These are phyloP conservation scores for Hoplodrina ambigua DNA, from an alignment of 2,888 invertebrate species.

Conservation along the genomic window DNA sequence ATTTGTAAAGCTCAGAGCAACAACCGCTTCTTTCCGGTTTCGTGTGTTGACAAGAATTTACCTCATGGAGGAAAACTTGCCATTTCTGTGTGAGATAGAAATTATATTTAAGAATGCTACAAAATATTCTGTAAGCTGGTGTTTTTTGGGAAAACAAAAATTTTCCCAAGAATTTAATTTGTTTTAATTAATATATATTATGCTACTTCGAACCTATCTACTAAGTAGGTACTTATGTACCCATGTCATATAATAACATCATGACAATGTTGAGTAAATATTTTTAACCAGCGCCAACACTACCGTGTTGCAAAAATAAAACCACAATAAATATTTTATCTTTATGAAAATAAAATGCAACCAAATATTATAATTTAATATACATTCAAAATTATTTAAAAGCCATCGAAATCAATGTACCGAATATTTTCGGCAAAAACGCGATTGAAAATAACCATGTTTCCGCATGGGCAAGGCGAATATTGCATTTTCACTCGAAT, in stretches of 20 bases:
- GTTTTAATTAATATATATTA: too few relatives aligned
- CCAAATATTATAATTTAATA: slow-evolving; percentile 61
- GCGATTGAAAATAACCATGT: slow-evolving; percentile 83
- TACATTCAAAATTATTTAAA: slow-evolving; percentile 69
- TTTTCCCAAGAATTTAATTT: too few relatives aligned
- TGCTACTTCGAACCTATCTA: too few relatives aligned
- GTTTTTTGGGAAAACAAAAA: too few relatives aligned
- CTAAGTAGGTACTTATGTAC: too few relatives aligned
- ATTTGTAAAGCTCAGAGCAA: slow-evolving; percentile 72
- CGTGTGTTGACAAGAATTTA: slow-evolving; percentile 65
- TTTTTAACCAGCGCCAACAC: background rate
- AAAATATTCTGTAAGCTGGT: too few relatives aligned
- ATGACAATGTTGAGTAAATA: background rate
- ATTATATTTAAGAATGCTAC: slow-evolving; percentile 47
- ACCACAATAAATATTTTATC: background rate
- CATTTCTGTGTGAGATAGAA: slow-evolving; percentile 47
- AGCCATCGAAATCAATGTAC: slow-evolving; percentile 68
- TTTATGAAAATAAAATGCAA: slow-evolving; percentile 36
- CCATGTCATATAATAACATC: too few relatives aligned
- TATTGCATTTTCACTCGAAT: slow-evolving; percentile 87
- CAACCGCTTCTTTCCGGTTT: slow-evolving; percentile 64
- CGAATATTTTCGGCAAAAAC: slow-evolving; percentile 71
- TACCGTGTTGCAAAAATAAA: slow-evolving; percentile 6
- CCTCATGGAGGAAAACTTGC: slow-evolving; percentile 54
- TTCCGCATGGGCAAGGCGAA: slow-evolving; percentile 85